A percentile compares a stretch with the other conserved stretches of the same genome.
Conservation (phyloP, 2,888 invertebrate species). For the Phasia obesa region DNA sequence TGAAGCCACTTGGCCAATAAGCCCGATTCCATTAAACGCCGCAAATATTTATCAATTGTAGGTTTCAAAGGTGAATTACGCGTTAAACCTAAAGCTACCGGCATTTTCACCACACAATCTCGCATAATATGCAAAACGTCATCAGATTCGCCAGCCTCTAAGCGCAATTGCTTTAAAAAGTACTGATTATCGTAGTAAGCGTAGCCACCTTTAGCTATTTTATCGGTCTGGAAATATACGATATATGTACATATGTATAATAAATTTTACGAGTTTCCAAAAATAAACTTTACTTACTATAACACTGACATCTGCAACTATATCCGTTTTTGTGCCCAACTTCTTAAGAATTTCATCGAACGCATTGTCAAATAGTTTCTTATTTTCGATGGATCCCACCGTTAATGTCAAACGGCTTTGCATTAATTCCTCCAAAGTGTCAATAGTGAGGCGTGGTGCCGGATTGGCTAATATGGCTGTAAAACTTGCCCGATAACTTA, state of each 20-base stretch:
- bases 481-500: conserved; percentile 92
- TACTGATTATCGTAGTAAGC: conserved; percentile 92
- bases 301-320: conserved; percentile 85
- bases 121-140: conserved; percentile 89
- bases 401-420: conserved; percentile 87
- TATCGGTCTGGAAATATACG: conserved; percentile 79
- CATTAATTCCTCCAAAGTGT: conserved; percentile 88
- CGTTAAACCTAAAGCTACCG: conserved; percentile 90
- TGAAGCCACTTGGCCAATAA: conserved; percentile 90
- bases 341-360: conserved; percentile 86
- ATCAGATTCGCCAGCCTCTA: conserved; percentile 83
- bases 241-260: not conserved
- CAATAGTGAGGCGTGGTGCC: conserved; percentile 90
- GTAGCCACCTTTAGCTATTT: conserved; percentile 87
- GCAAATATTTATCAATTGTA: conserved; percentile 86
- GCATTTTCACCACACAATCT: conserved; percentile 91
- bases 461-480: conserved; percentile 92
- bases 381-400: conserved; percentile 88
- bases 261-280: not conserved
- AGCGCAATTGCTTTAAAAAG: conserved; percentile 87
- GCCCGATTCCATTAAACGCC: conserved; percentile 89
- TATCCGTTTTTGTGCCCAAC: conserved; percentile 87
- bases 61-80: conserved; percentile 91
- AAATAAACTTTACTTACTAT: conserved; percentile 83
- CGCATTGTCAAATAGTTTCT: conserved; percentile 87